Evolutionary conservation across 2,888 invertebrate species (phyloP), one percentile per base, ranked within the genome.

Genomic region (Drosophila nr. perissopoda): DNA sequence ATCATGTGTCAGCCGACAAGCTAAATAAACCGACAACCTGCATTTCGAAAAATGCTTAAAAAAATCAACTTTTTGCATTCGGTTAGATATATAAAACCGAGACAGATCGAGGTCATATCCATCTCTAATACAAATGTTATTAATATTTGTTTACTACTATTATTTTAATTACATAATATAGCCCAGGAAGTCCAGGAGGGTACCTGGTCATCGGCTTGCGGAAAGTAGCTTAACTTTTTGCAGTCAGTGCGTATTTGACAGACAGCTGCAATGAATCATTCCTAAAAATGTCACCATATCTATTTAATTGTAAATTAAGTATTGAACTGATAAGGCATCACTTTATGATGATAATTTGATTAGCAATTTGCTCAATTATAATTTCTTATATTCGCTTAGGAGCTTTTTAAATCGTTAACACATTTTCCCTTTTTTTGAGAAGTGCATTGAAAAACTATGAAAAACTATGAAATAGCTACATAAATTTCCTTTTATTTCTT

Each of bases 1-100:
- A 77, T 86, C 82, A 65, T 61, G 58, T 75, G 57, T 69, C 78
- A 69, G 38, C 13, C 77, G 57, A 48, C 51, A 49, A 58, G 65
- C 52, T 38, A 54, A 72, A 33, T 58, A 54, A 60, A 40, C 27
- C 65, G 51, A 21, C 76, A 76, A 76, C 38, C 68, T 59, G 64
- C 62, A 74, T 57, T 72, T 69, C 48, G 48, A 27, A 48, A 25
- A 66, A 31, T 59, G 36, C 38, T 21, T 18, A 34, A 53, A 62
- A 58, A 33, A 49, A 49, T 25, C 25, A 8, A 16, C 16, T 25
- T 25, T 8, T 46, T 25, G 27, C 46, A 46, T 46, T 46, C 8
- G 16, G 4, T 27, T 25, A 53, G 34, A 25, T 16, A 54, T 36
- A 10, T n/a, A 25, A 56, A 8, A 56, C 29, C n/a, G 27, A n/a